These are phyloP conservation scores for Pseudochirops cupreus DNA, from an alignment of 2,797 vertebrate species.

Conservation along the genomic window DNA sequence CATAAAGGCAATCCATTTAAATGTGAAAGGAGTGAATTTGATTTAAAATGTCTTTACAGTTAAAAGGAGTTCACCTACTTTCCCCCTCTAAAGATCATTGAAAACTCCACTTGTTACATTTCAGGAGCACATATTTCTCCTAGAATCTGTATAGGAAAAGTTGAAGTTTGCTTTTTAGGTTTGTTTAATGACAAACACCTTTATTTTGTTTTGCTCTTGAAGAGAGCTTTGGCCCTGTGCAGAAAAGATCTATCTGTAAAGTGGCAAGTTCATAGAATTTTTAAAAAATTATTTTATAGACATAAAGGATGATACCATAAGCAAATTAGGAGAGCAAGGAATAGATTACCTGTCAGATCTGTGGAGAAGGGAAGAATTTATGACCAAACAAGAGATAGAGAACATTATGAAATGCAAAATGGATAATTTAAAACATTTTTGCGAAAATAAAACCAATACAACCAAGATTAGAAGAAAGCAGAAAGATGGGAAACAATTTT, in stretches of 20 bases:
- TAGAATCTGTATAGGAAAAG: constrained; percentile 41
- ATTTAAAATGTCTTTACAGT: constrained; percentile 79
- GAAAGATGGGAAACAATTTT: not conserved
- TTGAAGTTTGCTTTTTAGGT: constrained; percentile 46
- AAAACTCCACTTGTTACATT: not conserved
- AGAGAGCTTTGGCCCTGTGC: constrained; percentile 9
- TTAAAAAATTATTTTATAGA: not conserved
- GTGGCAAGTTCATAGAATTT: not conserved
- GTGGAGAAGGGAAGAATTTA: not conserved
- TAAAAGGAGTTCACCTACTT: constrained; percentile 6
- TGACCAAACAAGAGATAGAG: not conserved
- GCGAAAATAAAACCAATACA: not conserved
- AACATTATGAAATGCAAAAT: not conserved
- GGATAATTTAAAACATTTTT: not conserved
- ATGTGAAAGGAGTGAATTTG: constrained; percentile 73
- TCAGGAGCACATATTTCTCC: constrained; percentile 33
- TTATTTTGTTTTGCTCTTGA: constrained; percentile 49
- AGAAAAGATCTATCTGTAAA: constrained; percentile 38
- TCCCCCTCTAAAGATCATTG: not conserved
- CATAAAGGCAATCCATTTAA: constrained; percentile 68
- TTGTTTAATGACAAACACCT: constrained; percentile 44
- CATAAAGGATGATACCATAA: not conserved
- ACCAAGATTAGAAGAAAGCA: not conserved
- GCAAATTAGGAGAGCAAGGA: not conserved
- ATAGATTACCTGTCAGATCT: not conserved